A percentile compares a stretch with the other conserved stretches of the same genome.
phyloP scores from a whole-genome alignment of 2,888 invertebrate genomes.

The Aleiodes testaceus region DNA sequence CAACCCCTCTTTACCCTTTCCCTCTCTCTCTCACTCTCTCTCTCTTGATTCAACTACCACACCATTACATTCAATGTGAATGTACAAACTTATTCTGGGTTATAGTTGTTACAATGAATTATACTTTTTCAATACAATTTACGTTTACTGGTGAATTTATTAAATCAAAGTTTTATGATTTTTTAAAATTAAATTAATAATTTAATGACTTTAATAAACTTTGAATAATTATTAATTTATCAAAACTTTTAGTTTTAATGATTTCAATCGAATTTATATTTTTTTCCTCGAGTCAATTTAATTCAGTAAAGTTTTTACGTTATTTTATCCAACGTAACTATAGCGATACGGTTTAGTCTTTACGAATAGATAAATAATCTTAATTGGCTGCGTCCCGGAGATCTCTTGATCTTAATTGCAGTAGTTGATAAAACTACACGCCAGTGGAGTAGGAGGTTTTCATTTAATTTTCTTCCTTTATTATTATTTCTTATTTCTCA shows the following conservation, averaged over 20 bases:
- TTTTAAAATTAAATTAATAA: too few relatives aligned
- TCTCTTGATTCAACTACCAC: slow-evolving; percentile 11
- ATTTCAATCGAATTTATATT: not conserved
- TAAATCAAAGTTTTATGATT: not conserved
- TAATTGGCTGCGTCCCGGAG: slow-evolving; percentile 58
- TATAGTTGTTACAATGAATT: slow-evolving; percentile 14
- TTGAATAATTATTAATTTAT: too few relatives aligned
- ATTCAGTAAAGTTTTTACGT: slow-evolving; percentile 16
- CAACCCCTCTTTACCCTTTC: slow-evolving; percentile 32
- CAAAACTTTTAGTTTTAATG: too few relatives aligned
- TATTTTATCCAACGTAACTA: slow-evolving; percentile 14
- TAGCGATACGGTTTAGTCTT: slow-evolving; percentile 34
- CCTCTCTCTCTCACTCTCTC: not conserved
- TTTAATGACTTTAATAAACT: too few relatives aligned
- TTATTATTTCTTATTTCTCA: slow-evolving; percentile 29
- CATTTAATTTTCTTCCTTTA: slow-evolving; percentile 1
- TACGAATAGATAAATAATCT: slow-evolving; percentile 62
- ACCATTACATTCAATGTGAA: slow-evolving; percentile 4
- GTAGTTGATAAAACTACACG: slow-evolving; percentile 56
- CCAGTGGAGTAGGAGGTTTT: slow-evolving; percentile 18
- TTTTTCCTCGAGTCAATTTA: not conserved
- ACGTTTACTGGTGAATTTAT: slow-evolving; percentile 30
- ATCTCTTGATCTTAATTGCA: slow-evolving; percentile 63
- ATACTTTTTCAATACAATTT: slow-evolving; percentile 40
- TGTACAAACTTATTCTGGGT: slow-evolving; percentile 22